These are phyloP conservation scores for Chrysodeixis includens DNA, from an alignment of 2,888 invertebrate genomes.

Conservation along the genomic window DNA sequence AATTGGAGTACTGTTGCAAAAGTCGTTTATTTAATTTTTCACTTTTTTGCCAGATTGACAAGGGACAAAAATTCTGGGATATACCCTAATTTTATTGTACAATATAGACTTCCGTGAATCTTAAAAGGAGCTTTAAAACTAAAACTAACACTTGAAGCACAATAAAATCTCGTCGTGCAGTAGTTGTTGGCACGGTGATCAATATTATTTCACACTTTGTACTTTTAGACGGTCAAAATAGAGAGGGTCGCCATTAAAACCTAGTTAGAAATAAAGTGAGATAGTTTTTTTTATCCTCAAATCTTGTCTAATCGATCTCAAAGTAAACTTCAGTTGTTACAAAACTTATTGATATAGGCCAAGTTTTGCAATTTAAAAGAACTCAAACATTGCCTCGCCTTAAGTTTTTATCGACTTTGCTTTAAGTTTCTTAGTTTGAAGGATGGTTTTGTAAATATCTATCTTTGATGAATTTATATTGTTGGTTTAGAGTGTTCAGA, in stretches of 20 bases:
- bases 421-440: constrained; percentile 21
- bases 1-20: too few relatives aligned
- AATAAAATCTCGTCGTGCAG: too few relatives aligned
- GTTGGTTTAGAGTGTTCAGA: background rate
- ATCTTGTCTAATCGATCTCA: constrained; percentile 25
- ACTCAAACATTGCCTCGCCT: constrained; percentile 37
- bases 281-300: background rate
- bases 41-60: too few relatives aligned
- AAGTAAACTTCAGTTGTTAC: constrained; percentile 44
- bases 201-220: too few relatives aligned
- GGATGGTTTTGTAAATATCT: constrained; percentile 12
- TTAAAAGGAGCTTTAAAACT: too few relatives aligned
- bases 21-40: too few relatives aligned
- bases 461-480: constrained; percentile 9
- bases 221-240: background rate
- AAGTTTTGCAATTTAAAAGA: constrained; percentile 51
- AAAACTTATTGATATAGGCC: constrained; percentile 42
- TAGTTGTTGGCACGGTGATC: too few relatives aligned
- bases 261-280: background rate
- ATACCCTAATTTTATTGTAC: too few relatives aligned
- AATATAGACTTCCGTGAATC: too few relatives aligned
- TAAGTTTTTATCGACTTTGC: constrained; percentile 44
- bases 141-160: too few relatives aligned
- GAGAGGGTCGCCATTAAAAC: background rate
- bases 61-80: too few relatives aligned